Percentiles rank a stretch among this genome's conserved stretches.
These are phyloP conservation scores for Nephrocerus scutellatus DNA, from an alignment of 2,888 invertebrate species.

Conservation along the genomic window DNA sequence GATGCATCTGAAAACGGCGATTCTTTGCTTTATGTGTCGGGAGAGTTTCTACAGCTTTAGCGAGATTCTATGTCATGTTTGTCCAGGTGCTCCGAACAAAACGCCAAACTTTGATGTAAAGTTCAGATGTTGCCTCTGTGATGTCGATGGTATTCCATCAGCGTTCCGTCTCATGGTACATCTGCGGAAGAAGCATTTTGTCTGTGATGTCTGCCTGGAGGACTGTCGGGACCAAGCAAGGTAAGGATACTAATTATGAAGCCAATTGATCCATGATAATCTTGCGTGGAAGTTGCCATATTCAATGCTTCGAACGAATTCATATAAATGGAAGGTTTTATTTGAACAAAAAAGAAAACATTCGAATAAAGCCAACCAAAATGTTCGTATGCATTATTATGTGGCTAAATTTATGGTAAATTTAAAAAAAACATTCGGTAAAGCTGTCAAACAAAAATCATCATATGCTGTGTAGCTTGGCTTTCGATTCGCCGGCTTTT, in stretches of 20 bases:
- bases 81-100: slow-evolving; percentile 62
- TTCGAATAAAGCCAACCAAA: too few relatives aligned
- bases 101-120: slow-evolving; percentile 52
- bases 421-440: too few relatives aligned
- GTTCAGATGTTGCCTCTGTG: slow-evolving; percentile 78
- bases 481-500: too few relatives aligned
- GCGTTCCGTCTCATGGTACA: slow-evolving; percentile 85
- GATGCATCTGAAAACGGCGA: slow-evolving; percentile 75
- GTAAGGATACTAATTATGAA: slow-evolving; percentile 11
- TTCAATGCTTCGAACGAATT: too few relatives aligned
- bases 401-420: too few relatives aligned
- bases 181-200: slow-evolving; percentile 72
- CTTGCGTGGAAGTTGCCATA: too few relatives aligned
- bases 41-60: slow-evolving; percentile 81
- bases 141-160: slow-evolving; percentile 69
- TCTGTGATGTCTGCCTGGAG: slow-evolving; percentile 82
- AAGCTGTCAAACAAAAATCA: too few relatives aligned
- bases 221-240: slow-evolving; percentile 64
- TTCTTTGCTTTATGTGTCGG: slow-evolving; percentile 82
- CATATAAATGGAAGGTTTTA: too few relatives aligned
- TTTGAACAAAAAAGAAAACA: too few relatives aligned
- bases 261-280: too few relatives aligned
- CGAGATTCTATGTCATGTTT: slow-evolving; percentile 78
- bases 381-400: too few relatives aligned
- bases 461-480: too few relatives aligned